Conservation (phyloP, 2,797 vertebrate genomes). For the Somateria mollissima region DNA sequence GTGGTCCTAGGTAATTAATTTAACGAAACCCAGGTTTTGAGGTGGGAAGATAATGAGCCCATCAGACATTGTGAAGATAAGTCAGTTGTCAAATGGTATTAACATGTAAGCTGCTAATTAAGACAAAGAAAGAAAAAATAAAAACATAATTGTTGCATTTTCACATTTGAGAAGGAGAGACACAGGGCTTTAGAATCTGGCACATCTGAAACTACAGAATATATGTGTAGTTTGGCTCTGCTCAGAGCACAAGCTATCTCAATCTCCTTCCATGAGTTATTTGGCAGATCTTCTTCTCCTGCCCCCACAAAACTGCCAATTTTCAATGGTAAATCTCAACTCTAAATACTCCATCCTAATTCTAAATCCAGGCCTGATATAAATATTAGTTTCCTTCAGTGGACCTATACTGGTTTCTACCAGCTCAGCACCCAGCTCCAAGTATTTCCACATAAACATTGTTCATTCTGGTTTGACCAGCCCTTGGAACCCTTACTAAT, state of each 20-base stretch:
- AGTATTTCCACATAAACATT: background rate
- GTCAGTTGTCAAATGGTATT: background rate
- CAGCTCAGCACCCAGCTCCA: background rate
- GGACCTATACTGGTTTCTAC: background rate
- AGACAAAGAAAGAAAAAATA: background rate
- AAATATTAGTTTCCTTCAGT: constrained; percentile 12
- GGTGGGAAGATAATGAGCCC: background rate
- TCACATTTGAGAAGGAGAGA: background rate
- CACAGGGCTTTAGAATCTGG: background rate
- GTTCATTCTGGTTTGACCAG: background rate
- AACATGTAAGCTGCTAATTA: background rate
- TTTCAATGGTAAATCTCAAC: constrained; percentile 25
- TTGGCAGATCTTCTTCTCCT: constrained; percentile 25
- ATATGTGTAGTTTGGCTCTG: constrained; percentile 20
- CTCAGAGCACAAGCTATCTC: constrained; percentile 1
- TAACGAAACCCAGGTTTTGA: background rate
- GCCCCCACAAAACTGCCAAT: background rate
- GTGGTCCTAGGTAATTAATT: background rate
- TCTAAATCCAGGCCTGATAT: background rate
- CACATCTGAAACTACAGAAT: background rate
- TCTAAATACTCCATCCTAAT: background rate
- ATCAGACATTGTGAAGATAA: background rate
- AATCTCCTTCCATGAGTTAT: background rate
- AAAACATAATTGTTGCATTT: background rate
- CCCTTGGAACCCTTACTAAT: background rate